Conservation (phyloP, 1,140 invertebrate genomes). For the Limonius californicus region DNA sequence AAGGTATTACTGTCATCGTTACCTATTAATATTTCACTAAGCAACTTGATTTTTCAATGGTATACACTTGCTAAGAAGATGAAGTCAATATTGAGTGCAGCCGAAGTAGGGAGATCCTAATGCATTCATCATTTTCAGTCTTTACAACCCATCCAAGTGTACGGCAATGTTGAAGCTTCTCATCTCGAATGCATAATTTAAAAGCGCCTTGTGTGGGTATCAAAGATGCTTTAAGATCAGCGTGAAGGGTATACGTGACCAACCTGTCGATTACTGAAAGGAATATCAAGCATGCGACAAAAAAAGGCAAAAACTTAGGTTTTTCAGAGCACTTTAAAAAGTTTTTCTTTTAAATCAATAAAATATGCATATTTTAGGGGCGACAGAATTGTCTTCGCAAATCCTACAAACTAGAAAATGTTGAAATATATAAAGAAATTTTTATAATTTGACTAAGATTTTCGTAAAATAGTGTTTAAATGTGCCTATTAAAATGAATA, state of each 20-base stretch:
- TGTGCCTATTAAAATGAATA: too few species aligned
- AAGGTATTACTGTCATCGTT: background rate
- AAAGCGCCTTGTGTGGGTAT: slow-evolving; percentile 9
- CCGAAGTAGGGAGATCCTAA: background rate
- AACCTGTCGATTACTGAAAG: slow-evolving; percentile 1
- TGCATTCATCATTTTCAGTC: slow-evolving; percentile 4
- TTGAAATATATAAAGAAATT: too few species aligned
- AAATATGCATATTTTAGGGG: too few species aligned
- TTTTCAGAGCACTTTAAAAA: too few species aligned
- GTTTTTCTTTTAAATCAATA: too few species aligned
- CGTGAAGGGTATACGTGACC: background rate
- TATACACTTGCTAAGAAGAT: background rate
- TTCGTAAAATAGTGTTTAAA: too few species aligned
- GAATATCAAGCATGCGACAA: background rate
- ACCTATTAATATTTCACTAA: background rate
- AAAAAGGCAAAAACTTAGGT: too few species aligned
- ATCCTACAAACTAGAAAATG: too few species aligned
- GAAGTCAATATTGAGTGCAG: background rate
- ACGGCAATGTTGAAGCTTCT: background rate
- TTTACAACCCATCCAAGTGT: background rate
- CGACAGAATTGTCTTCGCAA: too few species aligned
- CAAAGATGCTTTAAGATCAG: slow-evolving; percentile 5
- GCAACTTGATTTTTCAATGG: background rate
- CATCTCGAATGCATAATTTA: slow-evolving; percentile 9
- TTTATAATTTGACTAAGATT: too few species aligned